Base-by-base conservation (phyloP, 2,113 vertebrate species). In the Carollia perspicillata region DNA sequence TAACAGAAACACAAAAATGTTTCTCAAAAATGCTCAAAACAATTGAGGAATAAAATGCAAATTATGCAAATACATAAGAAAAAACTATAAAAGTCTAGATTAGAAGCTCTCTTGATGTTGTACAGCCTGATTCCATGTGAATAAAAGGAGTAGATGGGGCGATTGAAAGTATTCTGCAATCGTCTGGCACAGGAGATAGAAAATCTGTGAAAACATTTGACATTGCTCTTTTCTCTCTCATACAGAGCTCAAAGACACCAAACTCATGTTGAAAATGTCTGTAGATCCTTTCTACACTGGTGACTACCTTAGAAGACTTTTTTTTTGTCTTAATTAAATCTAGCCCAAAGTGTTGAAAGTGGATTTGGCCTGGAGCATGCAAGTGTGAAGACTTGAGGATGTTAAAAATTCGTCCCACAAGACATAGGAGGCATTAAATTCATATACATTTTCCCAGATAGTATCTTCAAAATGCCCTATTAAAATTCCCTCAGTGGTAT, bases 401-500 rank as follows among this genome's bases (percentile, higher is more conserved):
- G 26, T 78, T 74, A 69, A 96, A 84, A 94, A 58, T 63, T 96
- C 47, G 93, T 6, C 26, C 37, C 20, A 63, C 1, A 90, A 18
- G n/a, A 81, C 28, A 84, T 42, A 0, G 17, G 71, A 58, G 49
- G 5, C 66, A 69, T 83, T 53, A 95, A 51, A 69, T 83, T 55
- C 47, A 94, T 23, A 28, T 18, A 71, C 37, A 92, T 69, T 26
- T 88, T 79, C 13, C 17, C 4, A 85, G 26, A 89, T 69, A 66
- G 14, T n/a, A 72, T n/a, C 53, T 60, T 87, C 28, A 88, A 17
- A 78, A 66, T 66, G 8, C 1, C 16, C 85, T 35, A 66, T 49
- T 51, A 84, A 93, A 68, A 93, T 86, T 75, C 65, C 58, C 90
- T 89, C 79, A 65, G 20, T 94, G n/a, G 49, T 35, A 93, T 66